Evolutionary conservation across 2,797 vertebrate genomes (phyloP).

Genomic region (Choloepus didactylus): DNA sequence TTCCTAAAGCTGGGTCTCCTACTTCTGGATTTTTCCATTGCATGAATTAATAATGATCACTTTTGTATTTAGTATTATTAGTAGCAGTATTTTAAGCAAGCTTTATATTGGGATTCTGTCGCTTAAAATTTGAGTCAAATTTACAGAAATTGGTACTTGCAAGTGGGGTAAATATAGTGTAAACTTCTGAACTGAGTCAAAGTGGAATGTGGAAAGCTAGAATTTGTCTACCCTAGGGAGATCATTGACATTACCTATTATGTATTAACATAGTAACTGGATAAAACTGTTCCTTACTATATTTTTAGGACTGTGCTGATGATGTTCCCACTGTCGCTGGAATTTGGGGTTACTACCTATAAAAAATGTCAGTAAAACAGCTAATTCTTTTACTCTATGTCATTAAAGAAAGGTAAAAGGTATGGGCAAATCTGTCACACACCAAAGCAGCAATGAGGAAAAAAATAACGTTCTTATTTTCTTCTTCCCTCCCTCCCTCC

Average conservation of each 20-base stretch:
- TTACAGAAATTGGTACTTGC: background rate
- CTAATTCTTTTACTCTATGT: background rate
- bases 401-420: background rate
- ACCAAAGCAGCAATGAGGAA: background rate
- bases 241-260: background rate
- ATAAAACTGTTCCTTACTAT: background rate
- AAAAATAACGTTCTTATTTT: background rate
- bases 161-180: background rate
- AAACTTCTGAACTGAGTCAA: constrained; percentile 1
- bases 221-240: background rate
- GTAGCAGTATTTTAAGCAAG: constrained; percentile 9
- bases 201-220: background rate
- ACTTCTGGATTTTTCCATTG: background rate
- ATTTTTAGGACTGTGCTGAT: background rate
- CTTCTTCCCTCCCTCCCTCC: background rate
- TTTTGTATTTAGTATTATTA: background rate
- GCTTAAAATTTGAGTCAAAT: background rate
- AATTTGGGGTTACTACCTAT: background rate
- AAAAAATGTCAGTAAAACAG: background rate
- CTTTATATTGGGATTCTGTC: background rate
- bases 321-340: background rate
- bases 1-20: background rate
- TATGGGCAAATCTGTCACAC: background rate
- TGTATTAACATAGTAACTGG: background rate
- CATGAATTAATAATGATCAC: background rate